These are phyloP conservation scores for Caenorhabditis sp. DNA, from an alignment of 2,888 invertebrate genomes.

Conservation along the genomic window DNA sequence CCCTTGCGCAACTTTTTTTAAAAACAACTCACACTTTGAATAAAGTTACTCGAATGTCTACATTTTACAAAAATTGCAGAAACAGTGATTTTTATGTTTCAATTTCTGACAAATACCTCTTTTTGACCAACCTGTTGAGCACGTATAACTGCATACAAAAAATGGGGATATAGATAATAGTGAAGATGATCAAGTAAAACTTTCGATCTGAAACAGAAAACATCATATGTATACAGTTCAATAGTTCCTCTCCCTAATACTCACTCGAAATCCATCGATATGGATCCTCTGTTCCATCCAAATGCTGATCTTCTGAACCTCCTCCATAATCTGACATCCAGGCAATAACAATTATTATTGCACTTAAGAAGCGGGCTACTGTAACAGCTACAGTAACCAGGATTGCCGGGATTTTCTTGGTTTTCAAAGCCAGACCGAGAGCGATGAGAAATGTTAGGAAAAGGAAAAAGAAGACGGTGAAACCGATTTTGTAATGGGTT, in stretches of 20 bases:
- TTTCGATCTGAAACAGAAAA: neutral
- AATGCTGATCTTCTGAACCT: slow-evolving; percentile 11
- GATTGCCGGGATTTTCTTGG: slow-evolving; percentile 20
- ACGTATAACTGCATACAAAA: neutral
- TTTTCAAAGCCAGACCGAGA: slow-evolving; percentile 19
- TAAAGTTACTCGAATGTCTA: no score
- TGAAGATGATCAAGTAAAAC: neutral
- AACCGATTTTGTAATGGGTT: slow-evolving; percentile 28
- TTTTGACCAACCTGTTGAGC: neutral
- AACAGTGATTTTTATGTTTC: no score
- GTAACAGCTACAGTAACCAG: slow-evolving; percentile 30
- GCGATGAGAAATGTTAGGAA: slow-evolving; percentile 29
- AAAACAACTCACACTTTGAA: no score
- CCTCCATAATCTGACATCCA: slow-evolving; percentile 32
- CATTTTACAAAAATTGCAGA: no score
- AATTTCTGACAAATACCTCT: no score
- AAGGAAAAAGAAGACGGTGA: slow-evolving; percentile 30
- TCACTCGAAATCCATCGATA: slow-evolving; percentile 33
- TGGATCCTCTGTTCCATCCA: slow-evolving; percentile 19
- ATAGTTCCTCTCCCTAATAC: no score
- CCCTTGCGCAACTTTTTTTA: no score
- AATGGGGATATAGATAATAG: neutral
- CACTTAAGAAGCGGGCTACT: slow-evolving; percentile 32
- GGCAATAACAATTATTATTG: slow-evolving; percentile 31
- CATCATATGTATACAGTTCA: no score